Evolutionary conservation across 2,888 invertebrate genomes (phyloP), one percentile per base, ranked within the genome.

Genomic region (Drosophila parthenogenetica): DNA sequence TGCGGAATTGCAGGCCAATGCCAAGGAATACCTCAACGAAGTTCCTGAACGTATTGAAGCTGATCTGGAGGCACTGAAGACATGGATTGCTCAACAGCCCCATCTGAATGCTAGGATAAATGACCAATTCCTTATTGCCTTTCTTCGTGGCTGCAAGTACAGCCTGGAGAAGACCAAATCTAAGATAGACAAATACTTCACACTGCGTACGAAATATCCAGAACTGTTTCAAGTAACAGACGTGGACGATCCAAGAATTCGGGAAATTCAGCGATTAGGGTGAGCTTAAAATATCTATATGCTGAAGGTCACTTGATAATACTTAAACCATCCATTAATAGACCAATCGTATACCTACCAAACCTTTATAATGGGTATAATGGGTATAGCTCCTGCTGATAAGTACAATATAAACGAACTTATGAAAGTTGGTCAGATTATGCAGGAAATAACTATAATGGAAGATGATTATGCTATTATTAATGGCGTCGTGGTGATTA

Each of bases 381-480:
- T 93, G 10, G 94, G 94, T 0, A 50, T 87, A 0, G 92, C 92
- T 63, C 91, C 94, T 67, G 91, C 94, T 2, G 90, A 92, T 1
- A 90, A 93, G 77, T 93, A 91, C 59, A 91, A 91, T 16, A 89
- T 94, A 35, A 54, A 90, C 0, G 94, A 94, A 66, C 78, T 94
- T n/a, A 91, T 94, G 69, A 93, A 93, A 81, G 91, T 93, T 8
- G 93, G 93, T 5, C 93, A 93, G 68, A 94, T 94, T 92, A 89
- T 94, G 43, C 93, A 93, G 67, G 95, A 95, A 79, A 93, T 95
- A 65, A 81, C 93, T 57, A 80, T 95, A 76, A 81, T 93, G n/a
- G 94, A 95, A 81, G 94, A 95, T 81, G 95, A 95, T 87, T 93
- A 94, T 74, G 93, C 93, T 35, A 90, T 93, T 42, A 91, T 94